These are phyloP conservation scores for Turritopsis dohrnii DNA, from an alignment of 30 jellyfish, hydroid and myxozoan genomes.

Conservation along the genomic window DNA sequence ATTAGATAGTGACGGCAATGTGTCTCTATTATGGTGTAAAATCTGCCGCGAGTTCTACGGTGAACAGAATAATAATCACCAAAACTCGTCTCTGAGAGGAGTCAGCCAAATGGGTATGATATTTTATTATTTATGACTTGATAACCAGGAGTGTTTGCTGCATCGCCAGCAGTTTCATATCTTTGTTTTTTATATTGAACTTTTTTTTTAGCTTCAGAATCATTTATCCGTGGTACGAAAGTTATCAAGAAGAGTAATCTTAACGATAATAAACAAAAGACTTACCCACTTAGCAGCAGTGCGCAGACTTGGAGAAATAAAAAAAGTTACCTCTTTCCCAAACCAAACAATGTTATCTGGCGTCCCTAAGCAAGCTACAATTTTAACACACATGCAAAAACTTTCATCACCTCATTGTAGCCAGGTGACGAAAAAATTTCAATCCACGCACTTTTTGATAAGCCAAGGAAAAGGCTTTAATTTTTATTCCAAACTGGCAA, in stretches of 20 bases:
- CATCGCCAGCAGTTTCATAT: background rate
- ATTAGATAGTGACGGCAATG: background rate
- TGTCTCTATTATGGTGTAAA: too few relatives aligned
- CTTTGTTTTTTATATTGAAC: background rate
- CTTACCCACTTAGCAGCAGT: background rate
- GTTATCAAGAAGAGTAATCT: background rate
- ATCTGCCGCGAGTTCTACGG: too few relatives aligned
- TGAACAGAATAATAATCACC: background rate
- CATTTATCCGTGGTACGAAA: background rate
- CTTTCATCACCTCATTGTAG: background rate
- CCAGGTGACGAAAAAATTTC: background rate
- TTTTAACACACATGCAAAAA: background rate
- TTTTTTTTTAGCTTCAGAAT: background rate
- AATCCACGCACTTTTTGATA: too few relatives aligned
- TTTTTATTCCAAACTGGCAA: background rate
- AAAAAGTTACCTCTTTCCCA: background rate
- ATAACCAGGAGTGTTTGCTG: background rate
- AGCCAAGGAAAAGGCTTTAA: background rate
- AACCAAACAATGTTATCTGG: background rate
- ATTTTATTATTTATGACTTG: background rate
- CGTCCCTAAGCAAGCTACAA: background rate
- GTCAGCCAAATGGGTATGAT: background rate
- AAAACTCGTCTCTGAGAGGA: background rate
- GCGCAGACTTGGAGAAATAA: background rate
- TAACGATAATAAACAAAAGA: background rate